A percentile compares a stretch with the other conserved stretches of the same genome.
Evolutionary conservation across 2,888 invertebrate genomes (phyloP).

Genomic region (Chorisops tibialis): DNA sequence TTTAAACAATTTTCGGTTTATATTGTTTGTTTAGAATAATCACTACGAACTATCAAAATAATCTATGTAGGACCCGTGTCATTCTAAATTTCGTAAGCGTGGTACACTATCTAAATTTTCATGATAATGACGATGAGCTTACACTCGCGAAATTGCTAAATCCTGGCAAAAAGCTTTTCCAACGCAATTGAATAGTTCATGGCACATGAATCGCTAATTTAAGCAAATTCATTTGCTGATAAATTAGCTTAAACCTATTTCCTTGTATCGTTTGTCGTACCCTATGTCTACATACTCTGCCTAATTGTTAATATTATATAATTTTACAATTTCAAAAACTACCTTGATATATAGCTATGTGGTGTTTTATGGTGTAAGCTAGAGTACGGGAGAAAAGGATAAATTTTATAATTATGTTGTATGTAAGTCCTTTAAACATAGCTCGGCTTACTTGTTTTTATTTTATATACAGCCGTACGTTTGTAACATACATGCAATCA

Average conservation of each 20-base stretch:
- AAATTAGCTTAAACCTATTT: constrained; percentile 28
- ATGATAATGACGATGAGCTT: neutral
- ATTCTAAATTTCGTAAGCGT: neutral
- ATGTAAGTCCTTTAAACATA: constrained; percentile 8
- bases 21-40: constrained; percentile 18
- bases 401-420: neutral
- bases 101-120: neutral
- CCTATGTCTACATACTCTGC: constrained; percentile 20
- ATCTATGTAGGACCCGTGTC: constrained; percentile 1
- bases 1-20: constrained; percentile 27
- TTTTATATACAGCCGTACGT: neutral
- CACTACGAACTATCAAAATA: constrained; percentile 6
- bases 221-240: constrained; percentile 32
- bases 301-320: constrained; percentile 23
- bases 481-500: no score
- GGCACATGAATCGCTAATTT: constrained; percentile 25
- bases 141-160: neutral
- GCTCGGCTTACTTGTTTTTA: neutral
- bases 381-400: neutral
- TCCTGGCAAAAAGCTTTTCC: neutral
- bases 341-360: neutral
- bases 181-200: neutral
- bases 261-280: neutral
- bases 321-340: constrained; percentile 1
- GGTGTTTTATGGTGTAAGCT: neutral